phyloP scores from a whole-genome alignment of 2,797 vertebrate species.

The Pogoniulus pusillus region DNA sequence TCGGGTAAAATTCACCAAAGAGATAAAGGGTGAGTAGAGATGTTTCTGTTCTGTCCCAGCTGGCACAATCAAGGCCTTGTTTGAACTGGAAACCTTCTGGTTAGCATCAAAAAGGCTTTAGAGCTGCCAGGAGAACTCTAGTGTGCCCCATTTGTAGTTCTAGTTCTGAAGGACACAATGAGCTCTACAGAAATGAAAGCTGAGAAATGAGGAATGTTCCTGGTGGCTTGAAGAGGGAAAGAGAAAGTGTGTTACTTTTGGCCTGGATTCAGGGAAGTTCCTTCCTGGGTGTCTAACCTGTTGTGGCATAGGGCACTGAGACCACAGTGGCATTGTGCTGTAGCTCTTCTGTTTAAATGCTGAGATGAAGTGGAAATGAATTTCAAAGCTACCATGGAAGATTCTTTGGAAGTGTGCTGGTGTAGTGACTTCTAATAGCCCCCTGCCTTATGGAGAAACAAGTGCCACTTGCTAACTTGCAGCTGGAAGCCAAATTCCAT shows the following conservation, averaged over 20 bases:
- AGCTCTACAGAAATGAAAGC: background rate
- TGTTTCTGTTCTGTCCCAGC: background rate
- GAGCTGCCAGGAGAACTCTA: background rate
- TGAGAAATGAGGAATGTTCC: background rate
- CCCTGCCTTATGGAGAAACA: background rate
- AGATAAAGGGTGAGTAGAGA: conserved; percentile 93
- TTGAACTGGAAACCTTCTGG: background rate
- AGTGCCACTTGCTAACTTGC: background rate
- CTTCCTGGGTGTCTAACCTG: background rate
- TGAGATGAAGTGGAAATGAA: background rate
- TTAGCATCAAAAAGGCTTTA: background rate
- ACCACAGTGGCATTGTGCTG: background rate
- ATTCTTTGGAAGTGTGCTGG: conserved; percentile 17
- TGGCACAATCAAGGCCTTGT: background rate
- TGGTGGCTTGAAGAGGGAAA: background rate
- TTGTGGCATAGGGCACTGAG: background rate
- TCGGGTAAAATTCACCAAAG: conserved; percentile 99
- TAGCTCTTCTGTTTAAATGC: background rate
- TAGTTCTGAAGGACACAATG: background rate
- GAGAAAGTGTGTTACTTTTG: background rate
- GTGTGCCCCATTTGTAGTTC: background rate
- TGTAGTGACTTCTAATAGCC: conserved; percentile 16
- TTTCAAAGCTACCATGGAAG: conserved; percentile 19
- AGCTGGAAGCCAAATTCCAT: conserved; percentile 51
- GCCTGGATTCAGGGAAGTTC: background rate